Base-by-base conservation (phyloP, 2,113 vertebrate genomes). In the Callithrix jacchus region DNA sequence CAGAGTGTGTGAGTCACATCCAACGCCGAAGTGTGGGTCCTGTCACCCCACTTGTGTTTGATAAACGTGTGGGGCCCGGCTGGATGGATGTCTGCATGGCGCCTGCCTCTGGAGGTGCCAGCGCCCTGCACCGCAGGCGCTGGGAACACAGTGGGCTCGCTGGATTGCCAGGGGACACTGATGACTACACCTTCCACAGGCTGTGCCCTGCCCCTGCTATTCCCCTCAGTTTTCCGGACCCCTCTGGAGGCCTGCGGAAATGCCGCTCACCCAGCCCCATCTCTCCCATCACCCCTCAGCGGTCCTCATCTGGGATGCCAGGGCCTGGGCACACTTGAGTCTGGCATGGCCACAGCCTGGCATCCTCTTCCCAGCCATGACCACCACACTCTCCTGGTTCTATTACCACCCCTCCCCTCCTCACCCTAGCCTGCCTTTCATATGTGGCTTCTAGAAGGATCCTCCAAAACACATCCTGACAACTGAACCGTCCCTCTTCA, bases 41-140 rank as follows among this genome's bases (percentile, higher is more conserved):
- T 12, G 11, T 80, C 80, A 37, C 64, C 93, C 66, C 80, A 84
- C 92, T 89, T 94, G 88, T 61, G 93, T 86, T 61, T 32, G 87
- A 89, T 81, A 89, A 91, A 56, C 52, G 47, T 35, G 3, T 21
- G 79, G 73, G 61, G 32, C 61, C 58, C 64, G 49, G 54, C 32
- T 27, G 10, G 16, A 47, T 3, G 1, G 45, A 25, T 1, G 0
- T 54, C 58, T 45, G 7, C 58, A 45, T 0, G 25, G 61, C 56
- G 32, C 45, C 52, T 2, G 2, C 32, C 56, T 80, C 40, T 80
- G 30, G 27, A 56, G 70, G 66, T 13, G 14, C 66, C 77, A 18
- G 54, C 27, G 23, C 40, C 66, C 76, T 54, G 58, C 9, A 56
- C 37, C 35, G 14, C 66, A 27, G 84, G 64, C 21, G 2, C 92